Evolutionary conservation across 2,888 invertebrate species (phyloP), one percentile per base, ranked within the genome.

Genomic region (Epirrita christyi): DNA sequence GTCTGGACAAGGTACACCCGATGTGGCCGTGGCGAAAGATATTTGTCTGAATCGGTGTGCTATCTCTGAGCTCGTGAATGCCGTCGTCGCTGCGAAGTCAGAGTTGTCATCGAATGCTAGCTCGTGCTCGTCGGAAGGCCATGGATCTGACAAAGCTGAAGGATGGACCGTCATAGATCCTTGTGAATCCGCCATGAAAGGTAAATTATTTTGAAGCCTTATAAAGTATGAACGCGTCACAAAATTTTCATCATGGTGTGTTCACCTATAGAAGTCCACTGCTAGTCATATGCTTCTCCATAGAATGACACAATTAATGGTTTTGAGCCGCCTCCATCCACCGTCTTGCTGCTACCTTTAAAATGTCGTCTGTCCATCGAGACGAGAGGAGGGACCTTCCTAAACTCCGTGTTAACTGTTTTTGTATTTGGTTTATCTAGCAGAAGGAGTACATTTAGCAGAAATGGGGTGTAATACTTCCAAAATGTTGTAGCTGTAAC

Each of bases 131-230:
- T 49, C 49, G 5, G 37, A 52, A 28, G 32, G 51, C 34, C 43
- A 32, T 5, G 42, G 48, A 9, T 51, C 43, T n/a, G 49, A 48
- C 10, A 59, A 51, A 38, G 49, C 42, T 29, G 59, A 59, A 13
- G 59, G 36, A 11, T 59, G 59, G 59, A 59, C 59, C 28, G 51
- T 59, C 9, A 43, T 59, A 36, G 50, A 59, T 48, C 34, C 38
- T 34, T 15, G 14, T n/a, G 53, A 52, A 15, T 13, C 11, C 21
- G 38, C 13, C 9, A 38, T 48, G 43, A 55, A 55, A 59, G 59
- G 59, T 59, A 55, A 59, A 48, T 52, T 47, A 42, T 42, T 10
- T 40, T 11, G 14, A 29, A 27, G 46, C 37, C 44, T 43, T 15
- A 50, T 37, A 46, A 32, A 48, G 28, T 34, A 11, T 28, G 13